Base-by-base conservation (phyloP, 2,888 invertebrate species). In the Drosophila sordidula region DNA sequence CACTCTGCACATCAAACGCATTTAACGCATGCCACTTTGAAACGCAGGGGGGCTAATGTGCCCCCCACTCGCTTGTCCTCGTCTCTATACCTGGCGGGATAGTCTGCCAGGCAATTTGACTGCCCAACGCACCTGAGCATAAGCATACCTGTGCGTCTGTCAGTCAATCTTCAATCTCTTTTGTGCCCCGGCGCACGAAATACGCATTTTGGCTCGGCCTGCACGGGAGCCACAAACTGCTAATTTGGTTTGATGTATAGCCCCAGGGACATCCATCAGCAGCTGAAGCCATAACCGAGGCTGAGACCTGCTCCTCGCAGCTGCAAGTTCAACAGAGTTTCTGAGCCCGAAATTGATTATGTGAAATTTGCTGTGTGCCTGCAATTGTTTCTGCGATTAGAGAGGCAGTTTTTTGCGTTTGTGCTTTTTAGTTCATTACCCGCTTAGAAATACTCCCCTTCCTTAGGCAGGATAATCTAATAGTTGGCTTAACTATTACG, bases 221-320 rank as follows among this genome's bases (percentile, higher is more conserved):
- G 59, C 59, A 55, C 38, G 39, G 18, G 51, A 65, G 70, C 58
- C 44, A 50, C 70, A 71, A 87, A 72, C 82, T 75, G 32, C 80
- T 83, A 83, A 83, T 84, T 83, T 87, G 81, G 81, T 80, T 84
- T 87, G 83, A 83, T 84, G 75, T 76, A 76, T 81, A 61, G 79
- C 85, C 81, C 87, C 64, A 61, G 75, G 75, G 89, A 84, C 87
- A 80, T 75, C 84, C 66, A 73, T 84, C 89, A 83, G 66, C 81
- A 78, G 66, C 39, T 56, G 54, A 46, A 46, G 59, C 56, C 44
- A 49, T 42, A 45, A 57, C 41, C 67, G 39, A 25, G 25, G 1
- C 44, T 36, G 56, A 44, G 34, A 18, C n/a, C n/a, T 6, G 22
- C 58, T 26, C 2, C 54, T 26, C 1, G 18, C 18, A 14, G 11